Conservation (phyloP, 2,888 invertebrate genomes). For the Oasisia sp. region DNA sequence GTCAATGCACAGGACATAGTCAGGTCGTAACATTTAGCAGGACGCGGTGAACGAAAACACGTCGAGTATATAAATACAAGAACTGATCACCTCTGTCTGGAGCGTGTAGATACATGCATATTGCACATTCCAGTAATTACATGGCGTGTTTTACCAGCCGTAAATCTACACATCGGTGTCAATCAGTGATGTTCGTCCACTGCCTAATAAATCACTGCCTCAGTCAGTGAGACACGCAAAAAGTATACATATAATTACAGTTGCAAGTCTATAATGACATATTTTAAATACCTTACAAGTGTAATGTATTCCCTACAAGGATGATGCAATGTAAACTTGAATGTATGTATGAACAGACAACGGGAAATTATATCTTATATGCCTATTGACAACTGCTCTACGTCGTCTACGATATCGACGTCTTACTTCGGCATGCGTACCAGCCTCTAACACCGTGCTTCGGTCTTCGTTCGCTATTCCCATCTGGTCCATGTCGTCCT, state of each 20-base stretch:
- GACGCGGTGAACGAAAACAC: not conserved
- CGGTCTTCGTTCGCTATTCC: constrained; percentile 48
- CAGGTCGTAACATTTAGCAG: not conserved
- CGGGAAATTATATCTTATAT: not conserved
- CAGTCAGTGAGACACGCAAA: too few relatives aligned
- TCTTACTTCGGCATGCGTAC: constrained; percentile 33
- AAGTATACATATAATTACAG: too few relatives aligned
- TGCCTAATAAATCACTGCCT: not conserved
- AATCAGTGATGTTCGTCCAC: not conserved
- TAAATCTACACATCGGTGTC: too few relatives aligned
- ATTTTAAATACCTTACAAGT: too few relatives aligned
- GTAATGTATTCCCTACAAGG: too few relatives aligned
- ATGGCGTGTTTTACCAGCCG: not conserved
- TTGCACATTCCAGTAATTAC: too few relatives aligned
- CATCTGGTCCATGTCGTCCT: constrained; percentile 51
- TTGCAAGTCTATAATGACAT: too few relatives aligned
- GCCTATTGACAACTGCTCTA: not conserved
- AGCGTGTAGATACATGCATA: not conserved
- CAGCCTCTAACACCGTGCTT: constrained; percentile 37
- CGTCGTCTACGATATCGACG: not conserved
- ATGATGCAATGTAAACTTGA: not conserved
- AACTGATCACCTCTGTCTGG: not conserved
- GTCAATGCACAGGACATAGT: not conserved
- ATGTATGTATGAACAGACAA: not conserved
- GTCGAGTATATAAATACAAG: not conserved